Conservation (phyloP, 2,888 invertebrate genomes). For the Pyrocoelia pectoralis region DNA sequence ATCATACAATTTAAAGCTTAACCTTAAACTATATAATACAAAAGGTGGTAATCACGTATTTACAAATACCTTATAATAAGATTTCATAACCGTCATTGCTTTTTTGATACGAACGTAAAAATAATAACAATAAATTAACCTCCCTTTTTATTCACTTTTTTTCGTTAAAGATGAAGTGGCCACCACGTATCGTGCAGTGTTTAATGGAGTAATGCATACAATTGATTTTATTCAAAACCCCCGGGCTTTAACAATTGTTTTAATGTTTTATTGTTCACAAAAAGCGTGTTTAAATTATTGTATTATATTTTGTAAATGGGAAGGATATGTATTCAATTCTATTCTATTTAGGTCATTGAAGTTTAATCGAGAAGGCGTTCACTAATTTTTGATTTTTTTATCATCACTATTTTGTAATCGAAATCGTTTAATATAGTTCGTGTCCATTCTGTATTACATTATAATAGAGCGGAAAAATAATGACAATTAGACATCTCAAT, state of each 20-base stretch:
- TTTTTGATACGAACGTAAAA: no score
- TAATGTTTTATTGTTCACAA: slow-evolving; percentile 43
- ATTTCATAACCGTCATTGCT: background rate
- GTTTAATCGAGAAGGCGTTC: slow-evolving; percentile 8
- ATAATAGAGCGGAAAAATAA: no score
- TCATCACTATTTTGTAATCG: no score
- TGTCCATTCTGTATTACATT: no score
- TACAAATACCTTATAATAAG: background rate
- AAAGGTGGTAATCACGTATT: no score
- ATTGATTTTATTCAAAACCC: slow-evolving; percentile 42
- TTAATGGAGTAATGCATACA: slow-evolving; percentile 41
- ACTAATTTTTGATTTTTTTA: background rate
- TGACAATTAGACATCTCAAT: no score
- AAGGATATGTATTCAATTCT: slow-evolving; percentile 36
- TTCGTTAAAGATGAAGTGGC: slow-evolving; percentile 8
- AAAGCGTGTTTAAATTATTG: slow-evolving; percentile 35
- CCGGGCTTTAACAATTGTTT: slow-evolving; percentile 39
- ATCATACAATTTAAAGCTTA: no score
- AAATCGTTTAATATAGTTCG: no score
- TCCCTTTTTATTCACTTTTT: slow-evolving; percentile 5
- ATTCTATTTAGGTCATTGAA: slow-evolving; percentile 40
- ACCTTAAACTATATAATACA: no score
- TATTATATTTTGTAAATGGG: slow-evolving; percentile 37
- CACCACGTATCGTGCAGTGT: slow-evolving; percentile 30
- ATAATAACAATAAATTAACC: slow-evolving; percentile 14